Percentiles rank a stretch among this genome's conserved stretches.
phyloP scores from a whole-genome alignment of 2,113 vertebrate genomes.

The Ptyas mucosa region DNA sequence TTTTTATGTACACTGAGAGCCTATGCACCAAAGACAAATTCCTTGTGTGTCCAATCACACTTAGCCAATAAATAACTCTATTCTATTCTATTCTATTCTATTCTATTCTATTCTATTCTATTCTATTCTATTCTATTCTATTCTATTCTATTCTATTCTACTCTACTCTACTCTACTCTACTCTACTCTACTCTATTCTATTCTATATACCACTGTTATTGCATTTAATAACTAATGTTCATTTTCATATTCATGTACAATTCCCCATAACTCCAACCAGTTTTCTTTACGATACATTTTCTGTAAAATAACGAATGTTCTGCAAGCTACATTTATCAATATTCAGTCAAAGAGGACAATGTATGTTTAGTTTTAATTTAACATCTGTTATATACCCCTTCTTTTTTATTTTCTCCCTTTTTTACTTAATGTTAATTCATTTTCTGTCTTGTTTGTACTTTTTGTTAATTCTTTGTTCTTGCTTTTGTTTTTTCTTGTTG shows the following conservation, averaged over 20 bases:
- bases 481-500: not conserved
- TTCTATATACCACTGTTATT: no score
- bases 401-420: not conserved
- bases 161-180: no score
- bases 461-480: not conserved
- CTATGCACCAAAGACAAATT: no score
- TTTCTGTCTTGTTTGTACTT: not conserved
- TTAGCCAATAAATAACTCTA: no score
- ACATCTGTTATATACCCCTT: not conserved
- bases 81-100: no score
- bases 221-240: not conserved
- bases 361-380: not conserved
- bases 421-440: not conserved
- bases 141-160: no score
- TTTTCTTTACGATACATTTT: not conserved
- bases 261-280: not conserved
- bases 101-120: no score
- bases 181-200: no score
- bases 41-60: no score
- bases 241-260: not conserved
- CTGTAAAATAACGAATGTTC: not conserved
- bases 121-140: no score
- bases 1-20: no score
- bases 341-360: not conserved
- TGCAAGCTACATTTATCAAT: not conserved